Conservation (phyloP, 2,113 vertebrate genomes). For the Aphyosemion australe region DNA sequence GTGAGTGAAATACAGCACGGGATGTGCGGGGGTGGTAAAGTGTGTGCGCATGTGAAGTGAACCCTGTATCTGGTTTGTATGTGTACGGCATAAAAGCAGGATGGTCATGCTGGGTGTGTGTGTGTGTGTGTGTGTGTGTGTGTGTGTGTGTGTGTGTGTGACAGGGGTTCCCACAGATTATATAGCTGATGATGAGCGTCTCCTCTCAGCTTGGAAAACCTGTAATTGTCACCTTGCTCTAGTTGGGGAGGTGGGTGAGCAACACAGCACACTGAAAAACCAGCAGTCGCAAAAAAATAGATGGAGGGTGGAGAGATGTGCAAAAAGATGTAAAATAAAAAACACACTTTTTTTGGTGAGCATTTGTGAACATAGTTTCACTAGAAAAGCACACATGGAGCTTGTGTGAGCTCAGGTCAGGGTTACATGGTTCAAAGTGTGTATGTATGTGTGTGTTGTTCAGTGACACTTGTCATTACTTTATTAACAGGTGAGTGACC, state of each 20-base stretch:
- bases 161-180: slow-evolving; percentile 75
- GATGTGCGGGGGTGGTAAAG: slow-evolving; percentile 64
- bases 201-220: slow-evolving; percentile 67
- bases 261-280: slow-evolving; percentile 44
- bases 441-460: slow-evolving; percentile 19
- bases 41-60: slow-evolving; percentile 40
- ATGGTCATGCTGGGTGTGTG: slow-evolving; percentile 33
- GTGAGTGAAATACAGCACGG: slow-evolving; percentile 65
- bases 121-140: slow-evolving; percentile 19
- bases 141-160: slow-evolving; percentile 32
- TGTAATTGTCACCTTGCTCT: slow-evolving; percentile 76
- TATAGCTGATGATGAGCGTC: slow-evolving; percentile 73
- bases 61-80: slow-evolving; percentile 40
- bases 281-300: slow-evolving; percentile 44
- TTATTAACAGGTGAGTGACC: slow-evolving; percentile 49
- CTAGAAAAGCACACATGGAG: background rate
- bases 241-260: slow-evolving; percentile 56
- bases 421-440: background rate
- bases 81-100: slow-evolving; percentile 30
- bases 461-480: slow-evolving; percentile 54
- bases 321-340: background rate
- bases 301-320: slow-evolving; percentile 22
- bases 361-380: background rate
- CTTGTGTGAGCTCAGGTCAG: slow-evolving; percentile 3
- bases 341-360: background rate